Evolutionary conservation across 2,888 invertebrate genomes (phyloP).

Genomic region (Colletes collaris): DNA sequence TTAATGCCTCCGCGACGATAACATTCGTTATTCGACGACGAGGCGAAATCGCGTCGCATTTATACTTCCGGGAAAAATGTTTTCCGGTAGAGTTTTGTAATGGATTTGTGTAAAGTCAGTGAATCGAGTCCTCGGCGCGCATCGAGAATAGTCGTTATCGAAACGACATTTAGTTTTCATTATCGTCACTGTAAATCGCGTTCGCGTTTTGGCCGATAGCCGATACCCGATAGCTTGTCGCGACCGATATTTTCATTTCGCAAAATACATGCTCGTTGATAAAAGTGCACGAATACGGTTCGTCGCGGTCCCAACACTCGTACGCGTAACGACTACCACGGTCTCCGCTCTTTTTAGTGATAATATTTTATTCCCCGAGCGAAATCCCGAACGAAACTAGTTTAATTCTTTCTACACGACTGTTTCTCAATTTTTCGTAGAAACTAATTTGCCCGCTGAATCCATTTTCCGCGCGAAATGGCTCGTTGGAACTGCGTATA

Average conservation of each 20-base stretch:
- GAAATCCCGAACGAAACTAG: no score
- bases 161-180: conserved; percentile 39
- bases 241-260: conserved; percentile 39
- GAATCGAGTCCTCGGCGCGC: conserved; percentile 18
- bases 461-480: no score
- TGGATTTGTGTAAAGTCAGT: conserved; percentile 23
- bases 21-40: conserved; percentile 8
- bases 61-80: conserved; percentile 9
- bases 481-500: no score
- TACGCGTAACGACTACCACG: not conserved
- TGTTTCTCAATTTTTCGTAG: no score
- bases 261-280: conserved; percentile 20
- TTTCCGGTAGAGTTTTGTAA: conserved; percentile 12
- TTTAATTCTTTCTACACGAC: no score
- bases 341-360: conserved; percentile 6
- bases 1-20: not conserved
- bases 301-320: not conserved
- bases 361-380: not conserved
- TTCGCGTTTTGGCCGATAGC: conserved; percentile 30
- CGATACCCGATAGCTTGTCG: conserved; percentile 35
- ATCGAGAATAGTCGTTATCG: conserved; percentile 32
- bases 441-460: no score
- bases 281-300: conserved; percentile 10
- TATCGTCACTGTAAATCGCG: conserved; percentile 44
- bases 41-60: not conserved